These are phyloP conservation scores for Gandaritis pyraliata DNA, from an alignment of 2,888 invertebrate genomes.

Conservation along the genomic window DNA sequence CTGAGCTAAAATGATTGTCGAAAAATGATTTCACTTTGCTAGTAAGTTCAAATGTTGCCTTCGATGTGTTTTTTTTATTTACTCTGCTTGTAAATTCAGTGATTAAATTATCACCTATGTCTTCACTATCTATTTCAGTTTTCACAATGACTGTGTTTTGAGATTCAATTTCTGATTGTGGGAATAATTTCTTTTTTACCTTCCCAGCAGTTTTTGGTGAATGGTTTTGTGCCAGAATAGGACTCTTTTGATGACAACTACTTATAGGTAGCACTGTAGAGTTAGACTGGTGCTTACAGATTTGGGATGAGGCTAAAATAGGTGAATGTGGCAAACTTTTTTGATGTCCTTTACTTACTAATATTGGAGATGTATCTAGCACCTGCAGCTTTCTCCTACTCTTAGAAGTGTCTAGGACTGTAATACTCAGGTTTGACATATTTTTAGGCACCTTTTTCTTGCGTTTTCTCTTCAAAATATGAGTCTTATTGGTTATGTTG, in stretches of 20 bases:
- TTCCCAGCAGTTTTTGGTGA: conserved; percentile 50
- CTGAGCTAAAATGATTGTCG: conserved; percentile 66
- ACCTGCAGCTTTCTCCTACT: conserved; percentile 35
- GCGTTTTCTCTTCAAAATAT: conserved; percentile 63
- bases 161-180: background rate
- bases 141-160: conserved; percentile 4
- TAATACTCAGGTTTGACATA: conserved; percentile 63
- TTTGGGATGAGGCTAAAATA: conserved; percentile 43
- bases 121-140: conserved; percentile 19
- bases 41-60: conserved; percentile 46
- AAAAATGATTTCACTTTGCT: conserved; percentile 67
- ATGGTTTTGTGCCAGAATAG: conserved; percentile 53
- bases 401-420: conserved; percentile 50
- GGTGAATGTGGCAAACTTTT: conserved; percentile 45
- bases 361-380: conserved; percentile 52
- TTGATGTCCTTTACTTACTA: conserved; percentile 34
- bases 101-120: conserved; percentile 6
- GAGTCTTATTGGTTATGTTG: conserved; percentile 40
- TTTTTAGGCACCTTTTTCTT: conserved; percentile 58
- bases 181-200: conserved; percentile 61
- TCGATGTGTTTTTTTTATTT: conserved; percentile 19
- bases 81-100: background rate
- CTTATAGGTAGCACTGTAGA: conserved; percentile 55
- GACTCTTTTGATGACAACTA: conserved; percentile 53
- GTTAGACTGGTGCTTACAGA: conserved; percentile 29